Conservation (phyloP, 2,113 vertebrate genomes). For the Sphyrna mokarran region DNA sequence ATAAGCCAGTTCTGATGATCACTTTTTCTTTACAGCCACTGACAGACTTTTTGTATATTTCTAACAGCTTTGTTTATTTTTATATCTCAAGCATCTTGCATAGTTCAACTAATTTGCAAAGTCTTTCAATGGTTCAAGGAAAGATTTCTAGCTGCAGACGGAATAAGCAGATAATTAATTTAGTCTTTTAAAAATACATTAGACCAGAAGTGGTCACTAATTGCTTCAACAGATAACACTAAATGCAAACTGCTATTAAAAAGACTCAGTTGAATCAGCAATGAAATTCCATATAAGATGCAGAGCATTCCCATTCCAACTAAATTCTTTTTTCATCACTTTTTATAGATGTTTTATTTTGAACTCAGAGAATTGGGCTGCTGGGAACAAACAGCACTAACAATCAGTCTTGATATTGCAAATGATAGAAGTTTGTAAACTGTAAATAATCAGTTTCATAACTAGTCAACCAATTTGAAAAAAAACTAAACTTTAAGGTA, state of each 20-base stretch:
- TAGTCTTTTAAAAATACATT: not conserved
- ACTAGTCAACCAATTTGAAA: not conserved
- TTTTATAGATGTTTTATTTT: not conserved
- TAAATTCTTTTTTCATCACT: not conserved
- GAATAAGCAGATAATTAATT: not conserved
- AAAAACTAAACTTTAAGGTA: not conserved
- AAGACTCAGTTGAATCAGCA: not conserved
- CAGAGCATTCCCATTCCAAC: not conserved
- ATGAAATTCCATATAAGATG: not conserved
- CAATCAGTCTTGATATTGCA: not conserved
- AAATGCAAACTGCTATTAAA: not conserved
- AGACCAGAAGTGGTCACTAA: not conserved
- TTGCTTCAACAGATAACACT: not conserved
- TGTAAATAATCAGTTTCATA: conserved; percentile 8
- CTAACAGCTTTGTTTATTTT: not conserved
- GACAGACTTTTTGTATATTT: not conserved
- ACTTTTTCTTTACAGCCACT: not conserved
- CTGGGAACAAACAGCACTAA: not conserved
- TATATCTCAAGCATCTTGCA: not conserved
- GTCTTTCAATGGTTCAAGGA: not conserved
- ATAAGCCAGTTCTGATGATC: not conserved
- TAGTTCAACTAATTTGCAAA: not conserved
- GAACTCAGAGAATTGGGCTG: not conserved
- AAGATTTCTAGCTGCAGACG: not conserved
- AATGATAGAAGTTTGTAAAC: not conserved